Base-by-base conservation (phyloP, 2,888 invertebrate genomes). In the Parascotia fuliginaria region DNA sequence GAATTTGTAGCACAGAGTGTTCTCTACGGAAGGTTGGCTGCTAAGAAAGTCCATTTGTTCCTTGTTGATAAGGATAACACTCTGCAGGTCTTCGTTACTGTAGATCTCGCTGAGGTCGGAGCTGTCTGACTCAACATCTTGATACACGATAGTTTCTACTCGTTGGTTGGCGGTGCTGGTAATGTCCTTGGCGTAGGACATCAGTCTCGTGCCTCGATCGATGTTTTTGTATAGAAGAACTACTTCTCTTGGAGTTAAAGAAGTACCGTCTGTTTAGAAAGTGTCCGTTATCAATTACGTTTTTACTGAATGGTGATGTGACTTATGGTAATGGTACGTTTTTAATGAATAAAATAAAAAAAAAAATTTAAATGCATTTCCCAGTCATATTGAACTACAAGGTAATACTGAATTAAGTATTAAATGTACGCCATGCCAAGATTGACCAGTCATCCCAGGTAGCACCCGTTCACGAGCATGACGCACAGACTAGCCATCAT, bases 201-300 rank as follows among this genome's bases (percentile, higher is more conserved):
- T 75, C 0, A 85, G 72, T 43, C 81, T 82, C 5, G 81, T 78
- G 2, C 80, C 86, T 37, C 83, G 47, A 41, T 90, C 91, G 5
- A 87, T 79, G 59, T 92, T 92, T 74, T 89, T 83, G 62, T 90
- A 90, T 5, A 92, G 67, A 14, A 89, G 77, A 3, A 90, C 83
- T 49, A 91, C 72, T 60, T 92, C 90, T 49, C 77, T 77, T 9
- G 83, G 70, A 12, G 79, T 75, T 9, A 89, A 60, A n/a, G 75
- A 55, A 29, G 76, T 74, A 9, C 73, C 70, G 53, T 68, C 82
- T 83, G 71, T 11, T 73, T 43, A 38, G 5, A 42, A 9, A 32
- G 32, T 3, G 19, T 19, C 19, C n/a, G n/a, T n/a, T 7, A 32
- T 7, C 15, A 32, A 14, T 14, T 11, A 29, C n/a, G n/a, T n/a